Percentiles rank a stretch among this genome's conserved stretches.
phyloP scores from a whole-genome alignment of 2,797 vertebrate species.

The Borostomias antarcticus region DNA sequence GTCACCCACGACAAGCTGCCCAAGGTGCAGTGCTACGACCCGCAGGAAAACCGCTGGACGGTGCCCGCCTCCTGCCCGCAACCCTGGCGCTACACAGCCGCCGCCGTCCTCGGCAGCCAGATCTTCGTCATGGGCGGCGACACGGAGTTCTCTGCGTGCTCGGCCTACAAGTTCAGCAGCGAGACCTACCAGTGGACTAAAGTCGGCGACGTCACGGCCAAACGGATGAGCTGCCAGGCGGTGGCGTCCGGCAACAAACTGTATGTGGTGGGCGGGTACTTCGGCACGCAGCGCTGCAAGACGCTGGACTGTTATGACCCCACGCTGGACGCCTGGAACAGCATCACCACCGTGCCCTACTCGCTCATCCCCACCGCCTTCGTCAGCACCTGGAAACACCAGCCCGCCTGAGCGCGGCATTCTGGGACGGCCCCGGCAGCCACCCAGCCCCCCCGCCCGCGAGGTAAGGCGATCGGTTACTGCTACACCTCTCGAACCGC shows the following conservation, averaged over 20 bases:
- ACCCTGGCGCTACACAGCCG: conserved; percentile 98
- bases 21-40: conserved; percentile 98
- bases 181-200: conserved; percentile 99
- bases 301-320: conserved; percentile 98
- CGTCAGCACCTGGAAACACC: conserved; percentile 99
- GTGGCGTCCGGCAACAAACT: conserved; percentile 98
- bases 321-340: conserved; percentile 94
- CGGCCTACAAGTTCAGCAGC: conserved; percentile 97
- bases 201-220: conserved; percentile 97
- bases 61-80: conserved; percentile 96
- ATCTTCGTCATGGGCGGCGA: conserved; percentile 99
- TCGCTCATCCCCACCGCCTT: conserved; percentile 97
- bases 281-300: conserved; percentile 98
- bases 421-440: conserved; percentile 14
- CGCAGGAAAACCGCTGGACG: conserved; percentile 94
- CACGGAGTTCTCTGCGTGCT: conserved; percentile 97
- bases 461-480: conserved; percentile 57
- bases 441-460: conserved; percentile 27
- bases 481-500: background rate
- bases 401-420: conserved; percentile 83
- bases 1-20: conserved; percentile 97
- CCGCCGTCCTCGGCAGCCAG: conserved; percentile 95
- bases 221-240: conserved; percentile 98
- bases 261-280: conserved; percentile 98
- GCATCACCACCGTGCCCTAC: conserved; percentile 98